Evolutionary conservation across 2,888 invertebrate genomes (phyloP), one percentile per base, ranked within the genome.

Genomic region (Erynnis tages): DNA sequence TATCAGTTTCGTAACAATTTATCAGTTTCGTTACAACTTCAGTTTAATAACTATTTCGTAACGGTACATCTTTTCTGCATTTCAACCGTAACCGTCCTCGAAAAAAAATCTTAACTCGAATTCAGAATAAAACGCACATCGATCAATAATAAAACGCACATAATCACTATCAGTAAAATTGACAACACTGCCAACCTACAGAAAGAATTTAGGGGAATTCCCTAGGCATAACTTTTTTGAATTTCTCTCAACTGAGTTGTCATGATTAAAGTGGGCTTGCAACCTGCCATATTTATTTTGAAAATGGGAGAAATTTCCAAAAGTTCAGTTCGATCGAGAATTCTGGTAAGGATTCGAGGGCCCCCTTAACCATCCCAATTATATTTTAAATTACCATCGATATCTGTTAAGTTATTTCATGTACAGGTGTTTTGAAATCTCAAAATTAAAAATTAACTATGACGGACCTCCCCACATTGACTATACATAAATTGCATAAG

Each of bases 331-430:
- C 47, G 46, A 53, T 56, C 47, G 56, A 53, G 49, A 54, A 54
- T 58, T 58, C 46, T 54, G 53, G 54, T 56, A 44, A 35, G 59
- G 56, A 58, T 61, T 62, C 62, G 60, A 62, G 32, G 23, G 49
- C 25, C 49, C 41, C 40, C 32, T 40, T n/a, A n/a, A n/a, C n/a
- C n/a, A n/a, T n/a, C n/a, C n/a, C n/a, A n/a, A n/a, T n/a, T n/a
- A n/a, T n/a, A n/a, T n/a, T n/a, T n/a, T n/a, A n/a, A n/a, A n/a
- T n/a, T n/a, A n/a, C n/a, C n/a, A n/a, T n/a, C n/a, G n/a, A n/a
- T n/a, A n/a, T n/a, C n/a, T n/a, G n/a, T n/a, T n/a, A n/a, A n/a
- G n/a, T n/a, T n/a, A n/a, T n/a, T n/a, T n/a, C n/a, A n/a, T n/a
- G n/a, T n/a, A n/a, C n/a, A n/a, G n/a, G n/a, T n/a, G n/a, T n/a